Percentiles rank a stretch among this genome's conserved stretches.
phyloP scores from a whole-genome alignment of 2,888 invertebrate species.

The Athalia cordata region DNA sequence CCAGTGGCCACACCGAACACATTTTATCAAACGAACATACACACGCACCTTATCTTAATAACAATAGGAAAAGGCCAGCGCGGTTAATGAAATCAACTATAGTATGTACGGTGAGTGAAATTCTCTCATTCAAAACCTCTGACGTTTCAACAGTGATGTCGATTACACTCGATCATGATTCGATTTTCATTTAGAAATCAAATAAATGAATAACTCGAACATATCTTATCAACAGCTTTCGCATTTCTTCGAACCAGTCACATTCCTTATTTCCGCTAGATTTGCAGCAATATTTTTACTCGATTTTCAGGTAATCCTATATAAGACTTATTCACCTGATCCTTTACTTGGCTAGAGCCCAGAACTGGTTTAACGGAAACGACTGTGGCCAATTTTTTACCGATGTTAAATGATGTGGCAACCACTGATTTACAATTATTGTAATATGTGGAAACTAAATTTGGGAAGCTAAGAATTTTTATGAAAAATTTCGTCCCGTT shows the following conservation, averaged over 20 bases:
- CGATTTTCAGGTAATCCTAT: neutral
- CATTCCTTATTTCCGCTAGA: constrained; percentile 40
- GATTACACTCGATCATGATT: too few relatives aligned
- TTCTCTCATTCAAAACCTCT: too few relatives aligned
- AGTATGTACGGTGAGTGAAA: too few relatives aligned
- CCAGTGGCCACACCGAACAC: too few relatives aligned
- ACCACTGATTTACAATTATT: constrained; percentile 5
- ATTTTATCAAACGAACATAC: too few relatives aligned
- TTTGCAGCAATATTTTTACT: constrained; percentile 37
- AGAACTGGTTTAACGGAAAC: neutral
- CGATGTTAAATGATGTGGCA: constrained; percentile 9
- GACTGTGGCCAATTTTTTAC: constrained; percentile 14
- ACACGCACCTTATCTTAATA: too few relatives aligned
- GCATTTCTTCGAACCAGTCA: constrained; percentile 50
- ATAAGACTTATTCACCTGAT: constrained; percentile 5
- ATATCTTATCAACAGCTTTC: neutral
- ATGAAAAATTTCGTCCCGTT: neutral
- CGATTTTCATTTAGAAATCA: too few relatives aligned
- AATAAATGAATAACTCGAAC: neutral
- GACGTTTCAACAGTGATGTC: too few relatives aligned
- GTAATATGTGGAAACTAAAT: neutral
- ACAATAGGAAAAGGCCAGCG: too few relatives aligned
- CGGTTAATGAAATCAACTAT: too few relatives aligned
- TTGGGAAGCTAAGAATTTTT: neutral
- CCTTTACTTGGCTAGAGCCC: constrained; percentile 13